Conservation (phyloP, 2,797 vertebrate genomes). For the Phoeniculus purpureus region DNA sequence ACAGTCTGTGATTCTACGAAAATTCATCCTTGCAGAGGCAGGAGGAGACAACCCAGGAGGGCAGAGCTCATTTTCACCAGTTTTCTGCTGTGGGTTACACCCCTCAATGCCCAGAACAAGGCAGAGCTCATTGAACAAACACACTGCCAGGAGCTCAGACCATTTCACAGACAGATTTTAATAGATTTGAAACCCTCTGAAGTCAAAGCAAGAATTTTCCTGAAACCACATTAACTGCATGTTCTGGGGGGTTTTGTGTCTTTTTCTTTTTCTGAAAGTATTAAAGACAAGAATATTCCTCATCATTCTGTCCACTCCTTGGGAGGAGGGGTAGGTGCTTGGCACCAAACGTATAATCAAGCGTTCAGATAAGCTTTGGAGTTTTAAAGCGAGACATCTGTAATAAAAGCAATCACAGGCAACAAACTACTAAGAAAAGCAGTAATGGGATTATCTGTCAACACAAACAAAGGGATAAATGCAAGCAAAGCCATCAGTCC, state of each 20-base stretch:
- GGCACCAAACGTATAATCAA: slow-evolving; percentile 33
- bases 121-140: neutral
- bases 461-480: slow-evolving; percentile 70
- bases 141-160: neutral
- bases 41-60: neutral
- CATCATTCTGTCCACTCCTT: neutral
- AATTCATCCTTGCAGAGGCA: neutral
- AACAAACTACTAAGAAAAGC: slow-evolving; percentile 37
- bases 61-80: neutral
- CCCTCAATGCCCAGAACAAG: neutral
- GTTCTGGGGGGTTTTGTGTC: neutral
- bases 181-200: neutral
- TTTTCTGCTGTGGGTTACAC: neutral
- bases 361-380: slow-evolving; percentile 8
- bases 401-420: slow-evolving; percentile 52
- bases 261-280: neutral
- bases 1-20: neutral
- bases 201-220: neutral
- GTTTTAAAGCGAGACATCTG: slow-evolving; percentile 35
- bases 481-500: slow-evolving; percentile 32
- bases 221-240: neutral
- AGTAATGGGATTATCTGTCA: slow-evolving; percentile 69
- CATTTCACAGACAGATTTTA: neutral
- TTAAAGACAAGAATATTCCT: slow-evolving; percentile 13
- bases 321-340: neutral